Percentiles rank a stretch among this genome's conserved stretches.
Evolutionary conservation across 2,797 vertebrate species (phyloP).

Genomic region (Coregonus suidteri): DNA sequence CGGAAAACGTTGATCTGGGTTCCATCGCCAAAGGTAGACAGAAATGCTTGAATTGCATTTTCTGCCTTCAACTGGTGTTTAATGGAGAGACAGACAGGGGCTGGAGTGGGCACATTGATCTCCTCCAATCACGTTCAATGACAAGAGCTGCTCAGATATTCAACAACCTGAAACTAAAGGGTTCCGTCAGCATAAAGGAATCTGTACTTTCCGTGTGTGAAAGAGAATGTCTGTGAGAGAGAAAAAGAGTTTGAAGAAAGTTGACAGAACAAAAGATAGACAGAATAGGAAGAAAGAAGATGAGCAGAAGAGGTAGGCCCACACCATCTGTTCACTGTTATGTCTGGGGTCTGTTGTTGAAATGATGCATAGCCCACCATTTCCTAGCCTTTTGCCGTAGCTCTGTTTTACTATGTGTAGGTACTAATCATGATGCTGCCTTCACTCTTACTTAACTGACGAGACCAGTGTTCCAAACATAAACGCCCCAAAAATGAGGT

Average conservation of each 20-base stretch:
- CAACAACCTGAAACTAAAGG: conserved; percentile 66
- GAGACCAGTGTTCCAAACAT: conserved; percentile 14
- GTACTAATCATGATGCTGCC: conserved; percentile 15
- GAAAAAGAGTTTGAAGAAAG: conserved; percentile 47
- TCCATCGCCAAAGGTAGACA: conserved; percentile 60
- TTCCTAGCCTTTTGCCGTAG: conserved; percentile 25
- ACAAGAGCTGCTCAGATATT: conserved; percentile 67
- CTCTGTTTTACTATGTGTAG: conserved; percentile 9
- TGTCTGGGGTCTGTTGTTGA: conserved; percentile 41
- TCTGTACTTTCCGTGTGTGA: background rate
- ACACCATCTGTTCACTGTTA: conserved; percentile 63
- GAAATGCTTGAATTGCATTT: conserved; percentile 71
- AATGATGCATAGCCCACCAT: conserved; percentile 38
- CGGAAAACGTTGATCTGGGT: conserved; percentile 52
- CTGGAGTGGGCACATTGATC: conserved; percentile 64
- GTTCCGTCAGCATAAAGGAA: conserved; percentile 52
- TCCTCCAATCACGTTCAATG: conserved; percentile 62
- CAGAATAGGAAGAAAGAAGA: conserved; percentile 24
- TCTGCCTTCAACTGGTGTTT: conserved; percentile 59
- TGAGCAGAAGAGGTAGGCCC: conserved; percentile 37
- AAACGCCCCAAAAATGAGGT: conserved; percentile 20
- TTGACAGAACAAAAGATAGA: conserved; percentile 46
- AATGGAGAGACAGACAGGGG: conserved; percentile 51
- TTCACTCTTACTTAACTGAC: conserved; percentile 13
- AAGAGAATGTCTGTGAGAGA: conserved; percentile 27